Percentiles rank a stretch among this genome's conserved stretches.
Conservation (phyloP, 2,797 vertebrate genomes). For the Triplophysa bombifrons region DNA sequence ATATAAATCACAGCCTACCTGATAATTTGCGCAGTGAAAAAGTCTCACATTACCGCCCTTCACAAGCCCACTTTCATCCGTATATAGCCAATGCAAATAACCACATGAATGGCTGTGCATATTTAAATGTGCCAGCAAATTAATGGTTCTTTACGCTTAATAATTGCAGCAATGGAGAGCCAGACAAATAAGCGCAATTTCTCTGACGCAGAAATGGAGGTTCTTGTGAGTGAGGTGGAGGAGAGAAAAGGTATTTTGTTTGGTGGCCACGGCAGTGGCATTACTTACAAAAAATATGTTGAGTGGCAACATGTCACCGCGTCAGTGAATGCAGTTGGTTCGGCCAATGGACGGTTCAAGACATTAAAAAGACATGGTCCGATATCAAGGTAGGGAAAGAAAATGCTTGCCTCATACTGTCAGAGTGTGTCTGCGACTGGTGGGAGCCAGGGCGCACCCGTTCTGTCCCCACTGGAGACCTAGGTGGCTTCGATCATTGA, state of each 20-base stretch:
- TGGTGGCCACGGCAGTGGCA: neutral
- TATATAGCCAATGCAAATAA: conserved; percentile 1
- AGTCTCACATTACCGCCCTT: neutral
- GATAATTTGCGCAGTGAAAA: neutral
- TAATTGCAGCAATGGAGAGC: neutral
- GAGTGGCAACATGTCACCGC: neutral
- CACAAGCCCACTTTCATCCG: neutral
- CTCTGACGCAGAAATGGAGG: neutral
- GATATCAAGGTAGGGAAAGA: neutral
- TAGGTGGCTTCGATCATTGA: too few relatives aligned
- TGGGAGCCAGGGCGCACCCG: too few relatives aligned
- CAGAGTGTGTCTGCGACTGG: too few relatives aligned
- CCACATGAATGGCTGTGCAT: neutral
- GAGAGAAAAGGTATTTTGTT: neutral
- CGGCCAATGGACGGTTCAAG: neutral
- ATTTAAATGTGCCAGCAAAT: neutral
- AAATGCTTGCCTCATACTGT: neutral
- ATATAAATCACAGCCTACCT: neutral
- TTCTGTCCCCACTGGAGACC: too few relatives aligned
- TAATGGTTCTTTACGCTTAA: neutral
- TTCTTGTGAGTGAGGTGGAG: neutral
- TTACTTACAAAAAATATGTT: neutral
- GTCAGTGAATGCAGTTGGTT: neutral
- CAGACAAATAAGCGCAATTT: neutral
- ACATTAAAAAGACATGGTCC: neutral